Percentiles rank a stretch among this genome's conserved stretches.
Evolutionary conservation across 1,140 invertebrate genomes (phyloP).

Genomic region (Cydia pomonella): DNA sequence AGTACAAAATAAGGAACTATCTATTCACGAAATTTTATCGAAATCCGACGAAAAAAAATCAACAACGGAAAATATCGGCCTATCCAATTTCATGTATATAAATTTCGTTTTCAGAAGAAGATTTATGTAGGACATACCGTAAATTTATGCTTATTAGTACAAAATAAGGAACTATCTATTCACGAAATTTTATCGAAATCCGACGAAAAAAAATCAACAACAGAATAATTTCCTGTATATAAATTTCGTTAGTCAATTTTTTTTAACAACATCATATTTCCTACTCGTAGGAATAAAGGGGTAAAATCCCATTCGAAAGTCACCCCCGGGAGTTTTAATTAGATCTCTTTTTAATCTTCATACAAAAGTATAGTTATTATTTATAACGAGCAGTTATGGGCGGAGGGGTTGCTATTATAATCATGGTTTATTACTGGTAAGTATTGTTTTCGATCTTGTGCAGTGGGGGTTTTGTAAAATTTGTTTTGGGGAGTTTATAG

Average conservation of each 20-base stretch:
- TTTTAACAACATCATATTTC: background rate
- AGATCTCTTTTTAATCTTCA: conserved; percentile 28
- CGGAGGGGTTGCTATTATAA: background rate
- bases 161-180: too few species aligned
- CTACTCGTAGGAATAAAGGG: background rate
- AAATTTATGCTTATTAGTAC: too few species aligned
- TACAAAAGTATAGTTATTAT: conserved; percentile 23
- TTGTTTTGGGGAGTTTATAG: background rate
- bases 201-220: too few species aligned
- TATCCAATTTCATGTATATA: background rate
- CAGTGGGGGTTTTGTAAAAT: background rate
- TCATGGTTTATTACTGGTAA: background rate
- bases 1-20: too few species aligned
- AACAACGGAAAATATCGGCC: too few species aligned
- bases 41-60: too few species aligned
- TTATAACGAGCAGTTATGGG: conserved; percentile 12
- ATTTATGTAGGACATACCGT: too few species aligned
- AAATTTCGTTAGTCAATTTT: background rate
- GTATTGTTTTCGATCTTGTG: background rate
- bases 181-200: too few species aligned
- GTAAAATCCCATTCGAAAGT: conserved; percentile 2
- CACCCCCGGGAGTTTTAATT: conserved; percentile 14
- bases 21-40: too few species aligned
- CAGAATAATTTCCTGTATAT: background rate
- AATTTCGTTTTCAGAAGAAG: too few species aligned